Evolutionary conservation across 1,140 invertebrate genomes (phyloP).

Genomic region (Maniola jurtina): DNA sequence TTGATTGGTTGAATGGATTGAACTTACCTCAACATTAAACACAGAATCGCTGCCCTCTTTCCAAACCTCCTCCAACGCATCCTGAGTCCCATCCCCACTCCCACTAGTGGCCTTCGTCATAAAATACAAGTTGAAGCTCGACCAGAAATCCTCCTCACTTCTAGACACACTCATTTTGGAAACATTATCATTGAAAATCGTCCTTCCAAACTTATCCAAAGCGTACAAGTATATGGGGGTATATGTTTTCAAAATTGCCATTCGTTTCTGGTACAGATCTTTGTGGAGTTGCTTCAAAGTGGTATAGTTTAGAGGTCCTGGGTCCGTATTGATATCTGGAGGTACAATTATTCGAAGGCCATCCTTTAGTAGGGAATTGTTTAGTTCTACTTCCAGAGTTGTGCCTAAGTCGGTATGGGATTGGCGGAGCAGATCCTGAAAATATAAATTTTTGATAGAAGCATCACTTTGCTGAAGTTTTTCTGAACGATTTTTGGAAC

Average conservation of each 20-base stretch:
- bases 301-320: slow-evolving; percentile 37
- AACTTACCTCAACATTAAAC: slow-evolving; percentile 54
- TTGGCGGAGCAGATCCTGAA: slow-evolving; percentile 84
- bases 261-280: slow-evolving; percentile 64
- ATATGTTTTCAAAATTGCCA: slow-evolving; percentile 56
- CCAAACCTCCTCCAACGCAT: slow-evolving; percentile 29
- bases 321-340: slow-evolving; percentile 77
- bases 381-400: slow-evolving; percentile 87
- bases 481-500: no score
- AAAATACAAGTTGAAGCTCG: slow-evolving; percentile 55
- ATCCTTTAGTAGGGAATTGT: slow-evolving; percentile 85
- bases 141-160: slow-evolving; percentile 65
- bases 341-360: slow-evolving; percentile 86
- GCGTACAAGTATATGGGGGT: slow-evolving; percentile 69
- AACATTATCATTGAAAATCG: slow-evolving; percentile 61
- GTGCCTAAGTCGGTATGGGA: slow-evolving; percentile 81
- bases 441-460: slow-evolving; percentile 22
- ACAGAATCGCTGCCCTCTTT: slow-evolving; percentile 45
- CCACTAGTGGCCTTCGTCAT: slow-evolving; percentile 35
- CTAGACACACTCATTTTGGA: slow-evolving; percentile 34
- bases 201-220: slow-evolving; percentile 59
- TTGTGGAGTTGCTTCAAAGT: slow-evolving; percentile 56
- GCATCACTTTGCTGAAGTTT: no score
- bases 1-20: no score
- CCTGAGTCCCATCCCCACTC: slow-evolving; percentile 30